A percentile compares a stretch with the other conserved stretches of the same genome.
Evolutionary conservation across 53 echinoderm and acorn worm genomes (phyloP).

Genomic region (Actinopyga echinites): DNA sequence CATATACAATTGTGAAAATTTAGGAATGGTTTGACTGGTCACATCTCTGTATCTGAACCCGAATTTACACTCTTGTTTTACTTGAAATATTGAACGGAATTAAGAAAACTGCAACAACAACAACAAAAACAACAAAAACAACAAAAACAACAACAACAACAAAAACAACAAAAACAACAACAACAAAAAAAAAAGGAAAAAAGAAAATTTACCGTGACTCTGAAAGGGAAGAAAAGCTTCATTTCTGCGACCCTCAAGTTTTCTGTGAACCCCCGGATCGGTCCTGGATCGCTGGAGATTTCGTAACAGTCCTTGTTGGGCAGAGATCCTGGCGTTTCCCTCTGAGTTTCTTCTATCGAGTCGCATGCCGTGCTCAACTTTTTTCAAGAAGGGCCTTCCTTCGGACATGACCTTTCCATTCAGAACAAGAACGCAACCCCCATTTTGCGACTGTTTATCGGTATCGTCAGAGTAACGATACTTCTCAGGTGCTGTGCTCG

Average conservation of each 20-base stretch:
- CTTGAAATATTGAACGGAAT: too few species aligned
- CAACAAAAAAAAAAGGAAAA: too few species aligned
- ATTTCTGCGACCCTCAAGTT: background rate
- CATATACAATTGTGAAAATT: too few species aligned
- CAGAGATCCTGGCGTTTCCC: slow-evolving; percentile 3
- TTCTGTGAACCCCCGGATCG: slow-evolving; percentile 9
- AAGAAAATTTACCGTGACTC: background rate
- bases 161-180: too few species aligned
- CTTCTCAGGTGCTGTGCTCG: slow-evolving; percentile 40
- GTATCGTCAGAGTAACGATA: background rate
- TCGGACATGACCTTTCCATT: slow-evolving; percentile 48
- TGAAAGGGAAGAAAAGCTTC: slow-evolving; percentile 6
- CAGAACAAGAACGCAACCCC: slow-evolving; percentile 42
- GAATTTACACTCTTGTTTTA: background rate
- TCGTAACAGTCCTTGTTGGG: slow-evolving; percentile 8
- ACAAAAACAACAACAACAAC: too few species aligned
- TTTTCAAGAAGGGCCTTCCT: slow-evolving; percentile 29
- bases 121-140: too few species aligned
- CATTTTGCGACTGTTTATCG: background rate
- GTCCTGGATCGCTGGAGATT: slow-evolving; percentile 18
- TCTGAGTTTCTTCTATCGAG: slow-evolving; percentile 13
- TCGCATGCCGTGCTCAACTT: slow-evolving; percentile 6
- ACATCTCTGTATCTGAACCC: background rate
- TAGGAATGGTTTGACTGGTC: too few species aligned
- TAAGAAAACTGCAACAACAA: too few species aligned